phyloP scores from a whole-genome alignment of 2,113 vertebrate species.

The Pantherophis guttatus region DNA sequence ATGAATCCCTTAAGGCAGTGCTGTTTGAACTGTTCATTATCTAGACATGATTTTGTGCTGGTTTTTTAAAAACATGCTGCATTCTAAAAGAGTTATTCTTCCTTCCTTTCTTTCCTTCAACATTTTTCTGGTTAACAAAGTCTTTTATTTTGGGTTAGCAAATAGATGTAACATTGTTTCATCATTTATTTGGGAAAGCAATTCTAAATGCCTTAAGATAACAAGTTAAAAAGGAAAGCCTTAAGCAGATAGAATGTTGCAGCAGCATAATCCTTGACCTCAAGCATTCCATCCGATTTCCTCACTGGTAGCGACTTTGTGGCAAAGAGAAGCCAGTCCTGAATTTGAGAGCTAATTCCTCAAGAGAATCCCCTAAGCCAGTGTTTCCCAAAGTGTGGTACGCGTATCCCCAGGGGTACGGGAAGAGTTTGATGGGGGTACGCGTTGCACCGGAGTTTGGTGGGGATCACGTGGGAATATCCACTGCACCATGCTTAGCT shows the following conservation, averaged over 20 bases:
- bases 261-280: background rate
- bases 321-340: background rate
- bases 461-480: too few relatives aligned
- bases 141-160: background rate
- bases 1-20: background rate
- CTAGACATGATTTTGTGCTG: background rate
- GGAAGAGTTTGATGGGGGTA: too few relatives aligned
- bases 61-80: background rate
- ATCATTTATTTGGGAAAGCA: background rate
- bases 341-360: background rate
- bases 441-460: too few relatives aligned
- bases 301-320: background rate
- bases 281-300: background rate
- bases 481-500: too few relatives aligned
- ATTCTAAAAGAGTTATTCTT: background rate
- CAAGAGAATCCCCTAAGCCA: background rate
- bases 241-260: background rate
- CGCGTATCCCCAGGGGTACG: too few relatives aligned
- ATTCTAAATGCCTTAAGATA: background rate
- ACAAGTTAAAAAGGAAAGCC: background rate
- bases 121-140: slow-evolving; percentile 2
- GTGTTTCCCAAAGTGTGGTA: too few relatives aligned
- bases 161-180: background rate
- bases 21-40: background rate
- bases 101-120: slow-evolving; percentile 5